These are phyloP conservation scores for Xerus inauris DNA, from an alignment of 2,113 vertebrate species.

Conservation along the genomic window DNA sequence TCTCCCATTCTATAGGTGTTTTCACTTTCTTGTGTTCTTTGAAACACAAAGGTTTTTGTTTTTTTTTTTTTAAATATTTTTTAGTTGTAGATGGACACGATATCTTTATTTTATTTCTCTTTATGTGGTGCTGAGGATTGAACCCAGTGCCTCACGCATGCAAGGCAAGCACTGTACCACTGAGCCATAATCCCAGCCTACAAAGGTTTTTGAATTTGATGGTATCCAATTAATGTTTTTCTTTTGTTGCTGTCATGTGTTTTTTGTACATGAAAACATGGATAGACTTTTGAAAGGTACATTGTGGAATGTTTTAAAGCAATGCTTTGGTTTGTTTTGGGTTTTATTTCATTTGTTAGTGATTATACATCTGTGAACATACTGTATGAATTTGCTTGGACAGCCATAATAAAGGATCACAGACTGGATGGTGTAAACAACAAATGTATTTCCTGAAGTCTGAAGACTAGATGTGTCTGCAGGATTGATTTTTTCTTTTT, in stretches of 20 bases:
- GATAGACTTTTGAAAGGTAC: not conserved
- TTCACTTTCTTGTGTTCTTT: not conserved
- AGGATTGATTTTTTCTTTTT: not conserved
- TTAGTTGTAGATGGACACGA: no score
- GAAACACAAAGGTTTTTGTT: not conserved
- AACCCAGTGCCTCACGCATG: no score
- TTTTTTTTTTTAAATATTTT: no score
- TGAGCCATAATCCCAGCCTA: no score
- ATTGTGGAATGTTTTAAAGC: constrained; percentile 21
- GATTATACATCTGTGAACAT: not conserved
- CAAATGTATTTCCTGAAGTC: not conserved
- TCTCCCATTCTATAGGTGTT: not conserved
- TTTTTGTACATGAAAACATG: constrained; percentile 13
- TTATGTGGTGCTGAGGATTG: no score
- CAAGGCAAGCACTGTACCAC: no score
- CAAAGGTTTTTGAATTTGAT: not conserved
- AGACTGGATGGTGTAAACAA: not conserved
- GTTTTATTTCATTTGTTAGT: not conserved
- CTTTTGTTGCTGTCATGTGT: not conserved
- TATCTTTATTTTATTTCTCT: no score
- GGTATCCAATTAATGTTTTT: not conserved
- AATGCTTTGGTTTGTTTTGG: not conserved
- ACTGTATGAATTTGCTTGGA: not conserved
- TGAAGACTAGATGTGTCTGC: not conserved
- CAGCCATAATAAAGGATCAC: not conserved